phyloP scores from a whole-genome alignment of 2,113 vertebrate species.

The Cynoglossus semilaevis region DNA sequence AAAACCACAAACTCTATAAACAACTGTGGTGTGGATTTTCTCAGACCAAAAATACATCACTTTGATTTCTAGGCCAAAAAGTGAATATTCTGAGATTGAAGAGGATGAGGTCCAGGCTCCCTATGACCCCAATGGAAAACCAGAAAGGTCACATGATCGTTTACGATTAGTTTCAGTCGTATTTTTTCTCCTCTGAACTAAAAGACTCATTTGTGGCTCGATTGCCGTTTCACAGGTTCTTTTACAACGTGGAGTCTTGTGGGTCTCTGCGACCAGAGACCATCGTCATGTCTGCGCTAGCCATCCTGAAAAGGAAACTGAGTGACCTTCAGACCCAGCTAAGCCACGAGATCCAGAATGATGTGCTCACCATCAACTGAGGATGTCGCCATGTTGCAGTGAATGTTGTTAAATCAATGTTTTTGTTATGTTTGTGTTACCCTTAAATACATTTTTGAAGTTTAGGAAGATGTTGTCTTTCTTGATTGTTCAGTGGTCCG shows the following conservation, averaged over 20 bases:
- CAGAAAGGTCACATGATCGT: conserved; percentile 82
- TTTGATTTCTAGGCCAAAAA: conserved; percentile 86
- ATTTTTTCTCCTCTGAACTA: background rate
- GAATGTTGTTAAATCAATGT: background rate
- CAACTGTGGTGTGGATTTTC: background rate
- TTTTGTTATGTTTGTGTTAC: background rate
- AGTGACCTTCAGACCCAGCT: conserved; percentile 96
- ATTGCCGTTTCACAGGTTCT: conserved; percentile 79
- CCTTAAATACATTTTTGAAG: background rate
- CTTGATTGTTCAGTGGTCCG: no score
- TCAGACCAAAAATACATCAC: background rate
- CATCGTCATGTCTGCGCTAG: conserved; percentile 91
- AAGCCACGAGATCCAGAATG: conserved; percentile 96
- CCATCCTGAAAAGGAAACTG: conserved; percentile 93
- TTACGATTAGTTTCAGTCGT: background rate
- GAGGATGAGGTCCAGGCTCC: conserved; percentile 94
- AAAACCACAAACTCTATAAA: background rate
- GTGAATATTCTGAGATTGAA: conserved; percentile 96
- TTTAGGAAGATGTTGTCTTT: no score
- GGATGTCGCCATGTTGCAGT: background rate
- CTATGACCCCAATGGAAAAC: conserved; percentile 94
- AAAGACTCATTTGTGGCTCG: background rate
- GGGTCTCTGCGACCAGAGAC: conserved; percentile 95
- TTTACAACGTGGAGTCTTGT: conserved; percentile 95
- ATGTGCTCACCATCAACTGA: conserved; percentile 94